Evolutionary conservation across 2,113 vertebrate genomes (phyloP), one percentile per base, ranked within the genome.

Genomic region (Danionella cerebrum): DNA sequence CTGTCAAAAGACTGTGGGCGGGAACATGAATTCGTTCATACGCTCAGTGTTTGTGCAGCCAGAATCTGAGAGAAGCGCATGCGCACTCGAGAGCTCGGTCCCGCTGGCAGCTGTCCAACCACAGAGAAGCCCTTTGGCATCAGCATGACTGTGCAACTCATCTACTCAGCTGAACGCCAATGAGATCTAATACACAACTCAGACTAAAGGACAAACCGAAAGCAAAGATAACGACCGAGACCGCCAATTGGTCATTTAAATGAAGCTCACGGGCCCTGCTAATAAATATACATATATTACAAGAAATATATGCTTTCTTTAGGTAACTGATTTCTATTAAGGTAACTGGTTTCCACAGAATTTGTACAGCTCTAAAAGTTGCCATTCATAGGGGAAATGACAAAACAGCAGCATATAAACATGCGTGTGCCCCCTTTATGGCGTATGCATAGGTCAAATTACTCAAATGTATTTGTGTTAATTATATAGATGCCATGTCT

Each of bases 131-230:
- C 59, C 73, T 67, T 75, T 63, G 70, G 71, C 83, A 77, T 75
- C 83, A 69, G 76, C 85, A 82, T 88, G 85, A 88, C 85, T 81
- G 33, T 76, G 86, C 86, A 85, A 79, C 68, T 80, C 54, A 51
- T 21, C n/a, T 52, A 3, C 71, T 22, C n/a, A 55, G 33, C 78
- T 54, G 54, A 41, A 58, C 62, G 27, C 29, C 65, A 73, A 18
- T 54, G 31, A 41, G 10, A 42, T 1, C 36, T 27, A 27, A 59
- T 36, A 14, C 24, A 14, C 39, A n/a, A n/a, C n/a, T n/a, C n/a
- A 21, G 51, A 4, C 21, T 24, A 22, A 6, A n/a, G 18, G 44
- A 58, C 24, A 18, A 65, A 65, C 36, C 54, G 73, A 70, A 75
- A 55, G 57, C 48, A 25, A 6, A 27, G 9, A 39, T 13, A n/a